These are phyloP conservation scores for Pangasius djambal DNA, from an alignment of 2,797 vertebrate species.

Conservation along the genomic window DNA sequence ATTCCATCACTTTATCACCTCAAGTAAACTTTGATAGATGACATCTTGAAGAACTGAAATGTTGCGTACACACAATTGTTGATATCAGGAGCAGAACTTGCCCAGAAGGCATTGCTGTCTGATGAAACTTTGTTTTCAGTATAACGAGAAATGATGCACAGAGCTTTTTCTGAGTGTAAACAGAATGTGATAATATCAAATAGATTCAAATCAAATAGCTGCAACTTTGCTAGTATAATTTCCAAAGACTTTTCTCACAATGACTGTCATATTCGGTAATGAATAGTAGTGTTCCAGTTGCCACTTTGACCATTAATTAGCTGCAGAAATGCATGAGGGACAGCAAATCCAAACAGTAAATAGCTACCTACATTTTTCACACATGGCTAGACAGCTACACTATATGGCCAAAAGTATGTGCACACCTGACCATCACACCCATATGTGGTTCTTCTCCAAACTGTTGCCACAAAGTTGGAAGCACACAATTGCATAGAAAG, in stretches of 20 bases:
- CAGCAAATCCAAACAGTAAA: neutral
- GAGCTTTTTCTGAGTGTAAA: neutral
- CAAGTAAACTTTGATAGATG: neutral
- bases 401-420: too few relatives aligned
- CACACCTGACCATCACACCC: too few relatives aligned
- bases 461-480: too few relatives aligned
- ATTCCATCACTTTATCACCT: slow-evolving; percentile 13
- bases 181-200: neutral
- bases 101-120: slow-evolving; percentile 1
- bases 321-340: neutral
- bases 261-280: neutral
- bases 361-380: neutral
- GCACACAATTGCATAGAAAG: too few relatives aligned
- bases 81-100: neutral
- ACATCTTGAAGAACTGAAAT: neutral
- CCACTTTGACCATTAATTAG: too few relatives aligned
- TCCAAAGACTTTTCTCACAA: neutral
- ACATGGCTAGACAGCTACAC: neutral
- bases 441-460: too few relatives aligned
- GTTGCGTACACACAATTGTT: neutral
- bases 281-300: neutral
- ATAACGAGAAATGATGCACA: neutral
- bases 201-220: neutral
- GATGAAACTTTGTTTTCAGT: neutral
- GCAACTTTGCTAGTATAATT: neutral